These are phyloP conservation scores for Hyposmocoma kahamanoa DNA, from an alignment of 1,140 invertebrate species.

Conservation along the genomic window DNA sequence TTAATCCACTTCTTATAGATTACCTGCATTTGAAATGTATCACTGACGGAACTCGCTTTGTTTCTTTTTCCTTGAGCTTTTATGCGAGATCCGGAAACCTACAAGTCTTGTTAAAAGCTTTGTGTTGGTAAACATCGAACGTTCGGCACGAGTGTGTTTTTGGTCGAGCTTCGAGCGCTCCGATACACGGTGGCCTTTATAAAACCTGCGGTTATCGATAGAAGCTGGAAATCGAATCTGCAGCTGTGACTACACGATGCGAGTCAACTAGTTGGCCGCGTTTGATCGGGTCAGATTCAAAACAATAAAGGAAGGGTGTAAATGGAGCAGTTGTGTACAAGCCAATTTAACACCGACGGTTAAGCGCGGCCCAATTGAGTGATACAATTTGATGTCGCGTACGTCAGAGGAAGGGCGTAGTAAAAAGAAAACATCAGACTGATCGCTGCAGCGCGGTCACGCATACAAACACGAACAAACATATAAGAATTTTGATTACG, in stretches of 20 bases:
- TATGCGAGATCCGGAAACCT: constrained; percentile 40
- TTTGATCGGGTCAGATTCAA: constrained; percentile 30
- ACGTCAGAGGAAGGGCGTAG: constrained; percentile 17
- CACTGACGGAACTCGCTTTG: constrained; percentile 4
- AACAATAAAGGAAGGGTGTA: constrained; percentile 31
- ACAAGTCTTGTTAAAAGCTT: too few relatives aligned
- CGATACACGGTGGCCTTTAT: background rate
- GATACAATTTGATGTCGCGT: constrained; percentile 31
- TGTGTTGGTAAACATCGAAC: constrained; percentile 37
- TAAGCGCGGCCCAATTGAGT: constrained; percentile 33
- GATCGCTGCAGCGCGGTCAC: background rate
- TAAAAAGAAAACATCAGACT: constrained; percentile 7
- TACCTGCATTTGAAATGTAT: constrained; percentile 29
- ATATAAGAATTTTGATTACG: constrained; percentile 34
- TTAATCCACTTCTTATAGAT: constrained; percentile 47
- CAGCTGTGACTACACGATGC: constrained; percentile 16
- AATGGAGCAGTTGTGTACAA: constrained; percentile 29
- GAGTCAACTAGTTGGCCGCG: constrained; percentile 29
- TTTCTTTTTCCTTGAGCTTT: constrained; percentile 13
- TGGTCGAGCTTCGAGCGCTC: constrained; percentile 11
- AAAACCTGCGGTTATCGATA: constrained; percentile 12
- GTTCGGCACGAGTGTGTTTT: constrained; percentile 21
- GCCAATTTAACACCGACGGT: constrained; percentile 8
- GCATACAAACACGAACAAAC: constrained; percentile 4
- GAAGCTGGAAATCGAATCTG: constrained; percentile 36